phyloP scores from a whole-genome alignment of 2,797 vertebrate species.

The Fratercula arctica region DNA sequence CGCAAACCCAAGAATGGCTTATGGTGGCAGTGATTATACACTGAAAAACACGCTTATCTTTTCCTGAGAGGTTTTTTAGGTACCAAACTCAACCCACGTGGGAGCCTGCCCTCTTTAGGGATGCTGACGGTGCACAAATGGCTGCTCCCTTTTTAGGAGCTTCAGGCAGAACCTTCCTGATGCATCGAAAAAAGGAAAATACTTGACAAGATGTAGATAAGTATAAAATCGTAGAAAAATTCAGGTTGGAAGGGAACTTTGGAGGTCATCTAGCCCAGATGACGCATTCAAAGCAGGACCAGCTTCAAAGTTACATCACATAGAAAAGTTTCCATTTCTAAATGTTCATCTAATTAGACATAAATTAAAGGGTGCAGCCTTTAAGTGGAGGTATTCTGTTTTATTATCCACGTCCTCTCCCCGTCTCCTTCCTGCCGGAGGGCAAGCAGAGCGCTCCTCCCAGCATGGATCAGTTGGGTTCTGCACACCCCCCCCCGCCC shows the following conservation, averaged over 20 bases:
- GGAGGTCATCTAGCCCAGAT: background rate
- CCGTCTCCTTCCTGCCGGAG: background rate
- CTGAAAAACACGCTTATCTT: background rate
- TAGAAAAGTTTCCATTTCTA: background rate
- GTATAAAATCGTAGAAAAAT: background rate
- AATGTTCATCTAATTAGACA: background rate
- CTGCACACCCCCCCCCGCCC: background rate
- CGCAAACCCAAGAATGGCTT: background rate
- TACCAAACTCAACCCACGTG: background rate
- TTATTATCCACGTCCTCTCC: background rate
- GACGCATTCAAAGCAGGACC: background rate
- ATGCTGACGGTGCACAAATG: background rate
- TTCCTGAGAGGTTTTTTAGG: background rate
- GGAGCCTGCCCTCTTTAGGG: background rate
- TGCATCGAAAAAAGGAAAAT: background rate
- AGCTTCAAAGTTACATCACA: background rate
- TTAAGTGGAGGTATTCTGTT: background rate
- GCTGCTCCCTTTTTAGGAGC: background rate
- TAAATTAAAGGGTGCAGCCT: background rate
- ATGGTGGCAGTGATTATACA: background rate
- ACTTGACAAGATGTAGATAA: background rate
- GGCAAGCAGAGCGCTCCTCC: background rate
- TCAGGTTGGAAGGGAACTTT: background rate
- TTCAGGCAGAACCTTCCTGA: background rate
- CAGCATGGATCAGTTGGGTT: background rate